Base-by-base conservation (phyloP, 2,797 vertebrate species). In the Lemur catta region DNA sequence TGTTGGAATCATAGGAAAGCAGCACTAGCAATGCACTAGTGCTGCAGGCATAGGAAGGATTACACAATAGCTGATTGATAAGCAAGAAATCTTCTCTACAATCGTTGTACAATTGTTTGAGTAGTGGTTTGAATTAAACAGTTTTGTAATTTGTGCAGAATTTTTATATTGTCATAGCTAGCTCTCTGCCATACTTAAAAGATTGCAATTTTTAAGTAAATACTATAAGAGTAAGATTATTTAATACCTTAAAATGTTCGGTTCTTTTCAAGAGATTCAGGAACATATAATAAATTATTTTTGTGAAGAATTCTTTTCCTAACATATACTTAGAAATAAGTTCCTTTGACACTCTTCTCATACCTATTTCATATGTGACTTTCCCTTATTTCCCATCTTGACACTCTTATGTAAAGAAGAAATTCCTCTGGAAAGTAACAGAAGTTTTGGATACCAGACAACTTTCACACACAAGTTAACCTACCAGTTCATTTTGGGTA, bases 51-150 rank as follows among this genome's bases (percentile, higher is more conserved):
- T 61, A 94, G 95, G 59, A 75, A 95, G 91, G 96, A 97, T 96
- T 80, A 96, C 95, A 98, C 97, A 97, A 97, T 87, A 94, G 96
- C 95, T 92, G 85, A 95, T 80, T 98, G 97, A 98, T 71, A 71
- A 61, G 78, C 67, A 95, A 94, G 76, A 89, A 84, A 71, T 81
- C 75, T 28, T 48, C 57, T 74, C 57, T 75, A 95, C 88, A 95
- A 92, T 5, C 59, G 18, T 87, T 93, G 84, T 89, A 86, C 89
- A 96, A 84, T 57, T 96, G 9, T 57, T 24, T 74, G 52, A 94
- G 78, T 50, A 35, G 46, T 67, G 63, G 41, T 78, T 89, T 94
- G 81, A 95, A 95, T 95, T 94, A 95, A 88, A 90, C 33, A 48
- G 87, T 93, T 96, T 71, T 93, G 84, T 94, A 96, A 95, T 92